Percentiles rank a stretch among this genome's conserved stretches.
Evolutionary conservation across 2,888 invertebrate species (phyloP).

Genomic region (Thelaira solivaga): DNA sequence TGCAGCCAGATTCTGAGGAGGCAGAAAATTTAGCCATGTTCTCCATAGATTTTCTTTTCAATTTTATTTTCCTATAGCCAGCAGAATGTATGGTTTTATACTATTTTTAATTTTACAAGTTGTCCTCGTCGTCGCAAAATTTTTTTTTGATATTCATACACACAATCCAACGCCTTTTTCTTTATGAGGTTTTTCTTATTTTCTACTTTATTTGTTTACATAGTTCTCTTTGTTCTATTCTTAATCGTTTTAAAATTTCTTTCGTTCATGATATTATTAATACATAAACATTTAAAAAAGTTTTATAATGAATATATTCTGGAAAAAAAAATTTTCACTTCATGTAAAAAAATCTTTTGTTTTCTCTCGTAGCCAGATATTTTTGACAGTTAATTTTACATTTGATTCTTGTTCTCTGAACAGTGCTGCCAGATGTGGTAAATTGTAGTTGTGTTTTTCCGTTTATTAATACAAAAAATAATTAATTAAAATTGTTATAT

Average conservation of each 20-base stretch:
- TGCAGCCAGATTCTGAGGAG: slow-evolving; percentile 62
- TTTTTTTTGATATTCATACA: slow-evolving; percentile 25
- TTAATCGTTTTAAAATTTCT: slow-evolving; percentile 21
- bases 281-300: slow-evolving; percentile 11
- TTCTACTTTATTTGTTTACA: not conserved
- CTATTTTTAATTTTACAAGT: slow-evolving; percentile 2
- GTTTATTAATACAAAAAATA: too few species aligned
- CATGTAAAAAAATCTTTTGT: slow-evolving; percentile 49
- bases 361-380: slow-evolving; percentile 45
- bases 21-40: slow-evolving; percentile 53
- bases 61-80: not conserved
- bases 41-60: slow-evolving; percentile 28
- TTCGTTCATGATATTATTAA: slow-evolving; percentile 17
- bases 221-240: slow-evolving; percentile 24
- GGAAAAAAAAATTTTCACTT: slow-evolving; percentile 41
- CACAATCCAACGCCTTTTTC: slow-evolving; percentile 50
- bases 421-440: not conserved
- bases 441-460: not conserved
- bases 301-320: slow-evolving; percentile 13
- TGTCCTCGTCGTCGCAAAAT: slow-evolving; percentile 38
- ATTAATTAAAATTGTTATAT: too few species aligned
- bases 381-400: slow-evolving; percentile 35
- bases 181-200: slow-evolving; percentile 24
- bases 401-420: not conserved
- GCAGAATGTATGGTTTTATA: slow-evolving; percentile 36